phyloP scores from a whole-genome alignment of 2,888 invertebrate genomes.

The Erannis defoliaria region DNA sequence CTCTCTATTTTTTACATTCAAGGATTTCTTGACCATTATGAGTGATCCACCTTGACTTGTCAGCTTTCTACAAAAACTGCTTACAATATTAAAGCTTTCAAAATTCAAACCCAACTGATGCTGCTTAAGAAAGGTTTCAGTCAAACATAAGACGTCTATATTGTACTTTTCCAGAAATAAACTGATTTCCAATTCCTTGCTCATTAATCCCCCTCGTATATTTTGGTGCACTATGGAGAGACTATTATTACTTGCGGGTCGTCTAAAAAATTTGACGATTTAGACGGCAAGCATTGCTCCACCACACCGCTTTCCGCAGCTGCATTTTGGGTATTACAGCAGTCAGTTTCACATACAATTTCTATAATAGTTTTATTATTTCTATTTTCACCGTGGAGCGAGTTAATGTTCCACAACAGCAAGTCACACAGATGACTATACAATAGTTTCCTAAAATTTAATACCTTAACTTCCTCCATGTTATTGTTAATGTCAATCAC shows the following conservation, averaged over 20 bases:
- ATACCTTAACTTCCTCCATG: too few species aligned
- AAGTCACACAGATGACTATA: not conserved
- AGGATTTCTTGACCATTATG: not conserved
- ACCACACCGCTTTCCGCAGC: not conserved
- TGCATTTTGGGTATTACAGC: not conserved
- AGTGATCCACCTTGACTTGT: not conserved
- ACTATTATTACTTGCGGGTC: not conserved
- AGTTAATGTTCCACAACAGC: not conserved
- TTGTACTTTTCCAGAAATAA: not conserved
- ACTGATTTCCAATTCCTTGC: not conserved
- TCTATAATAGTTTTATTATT: not conserved
- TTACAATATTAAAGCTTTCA: not conserved
- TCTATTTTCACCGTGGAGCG: not conserved
- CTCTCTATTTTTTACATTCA: slow-evolving; percentile 6
- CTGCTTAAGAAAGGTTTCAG: not conserved
- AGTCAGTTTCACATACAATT: not conserved
- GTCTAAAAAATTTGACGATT: not conserved
- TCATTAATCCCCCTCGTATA: not conserved
- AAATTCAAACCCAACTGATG: not conserved
- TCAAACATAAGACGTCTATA: not conserved
- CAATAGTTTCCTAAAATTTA: not conserved
- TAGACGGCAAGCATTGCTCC: not conserved
- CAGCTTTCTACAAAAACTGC: slow-evolving; percentile 1
- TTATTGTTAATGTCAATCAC: not conserved
- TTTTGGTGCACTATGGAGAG: slow-evolving; percentile 4